phyloP scores from a whole-genome alignment of 2,113 vertebrate species.

The Albula glossodonta region DNA sequence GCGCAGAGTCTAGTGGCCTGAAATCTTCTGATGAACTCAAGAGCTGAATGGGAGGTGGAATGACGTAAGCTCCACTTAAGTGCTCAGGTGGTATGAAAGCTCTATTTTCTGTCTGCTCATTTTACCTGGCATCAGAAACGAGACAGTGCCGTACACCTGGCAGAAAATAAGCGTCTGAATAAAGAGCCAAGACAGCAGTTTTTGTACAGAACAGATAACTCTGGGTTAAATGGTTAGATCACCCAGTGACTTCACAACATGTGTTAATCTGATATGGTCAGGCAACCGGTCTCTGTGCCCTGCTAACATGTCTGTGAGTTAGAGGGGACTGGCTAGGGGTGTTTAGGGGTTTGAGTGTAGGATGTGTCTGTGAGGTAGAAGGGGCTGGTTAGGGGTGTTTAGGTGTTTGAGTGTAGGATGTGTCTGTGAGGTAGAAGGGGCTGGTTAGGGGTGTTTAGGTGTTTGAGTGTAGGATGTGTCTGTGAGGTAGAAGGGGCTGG shows the following conservation, averaged over 20 bases:
- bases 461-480: neutral
- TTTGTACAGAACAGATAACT: neutral
- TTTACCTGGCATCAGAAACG: neutral
- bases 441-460: no score
- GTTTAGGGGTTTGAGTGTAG: neutral
- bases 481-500: neutral
- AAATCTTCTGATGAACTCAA: neutral
- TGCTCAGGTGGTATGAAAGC: neutral
- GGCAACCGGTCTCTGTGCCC: neutral
- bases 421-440: no score
- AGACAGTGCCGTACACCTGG: neutral
- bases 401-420: neutral
- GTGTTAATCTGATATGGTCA: neutral
- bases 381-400: neutral
- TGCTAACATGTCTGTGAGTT: neutral
- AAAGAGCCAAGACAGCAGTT: neutral
- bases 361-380: neutral
- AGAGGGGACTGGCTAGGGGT: neutral
- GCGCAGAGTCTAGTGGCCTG: no score
- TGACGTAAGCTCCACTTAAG: neutral
- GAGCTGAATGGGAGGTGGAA: neutral
- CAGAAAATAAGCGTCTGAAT: neutral
- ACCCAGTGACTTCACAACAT: neutral
- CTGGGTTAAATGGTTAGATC: neutral
- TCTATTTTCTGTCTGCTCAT: constrained; percentile 1